Evolutionary conservation across 1,140 invertebrate species (phyloP), one percentile per base, ranked within the genome.

Genomic region (Leptinotarsa texana): DNA sequence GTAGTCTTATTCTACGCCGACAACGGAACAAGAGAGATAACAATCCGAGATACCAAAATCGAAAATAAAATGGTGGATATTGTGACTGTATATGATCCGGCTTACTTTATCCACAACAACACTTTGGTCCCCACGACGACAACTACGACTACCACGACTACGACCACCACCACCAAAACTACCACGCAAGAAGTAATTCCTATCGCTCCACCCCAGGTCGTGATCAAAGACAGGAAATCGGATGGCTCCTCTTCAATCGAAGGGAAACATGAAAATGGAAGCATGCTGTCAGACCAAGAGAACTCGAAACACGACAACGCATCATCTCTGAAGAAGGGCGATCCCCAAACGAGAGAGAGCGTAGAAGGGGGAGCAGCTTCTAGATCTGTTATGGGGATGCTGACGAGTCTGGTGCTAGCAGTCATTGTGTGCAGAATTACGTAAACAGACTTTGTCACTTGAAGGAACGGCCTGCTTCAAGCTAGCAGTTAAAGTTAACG

Each of bases 41-140:
- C 78, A 62, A 90, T 93, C 79, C 87, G 85, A 61, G 89, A 90
- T 13, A 88, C 86, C 74, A 86, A 89, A 62, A 86, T 87, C 13
- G 93, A 94, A 82, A 88, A 90, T 63, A 89, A 87, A 4, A 87
- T 94, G 81, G 84, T 86, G 63, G 91, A 94, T 77, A 87, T 94
- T 0, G 87, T 86, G 73, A 87, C 90, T 4, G 88, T 91, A 74
- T 92, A 91, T 73, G 90, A 92, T 42, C 90, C 91, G 17, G 88
- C 93, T 18, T 95, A 93, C 82, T 95, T 90, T 83, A 80, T 93
- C 24, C 88, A 87, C 51, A 95, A 95, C 82, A 89, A 90, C 72
- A 92, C 89, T 18, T 82, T 93, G 11, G 92, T 94, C 11, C 93
- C 94, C 17, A 94, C 92, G 2, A 94, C 93, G 1, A 90, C 90